phyloP scores from a whole-genome alignment of 2,888 invertebrate genomes.

The Amphipoea lucens region DNA sequence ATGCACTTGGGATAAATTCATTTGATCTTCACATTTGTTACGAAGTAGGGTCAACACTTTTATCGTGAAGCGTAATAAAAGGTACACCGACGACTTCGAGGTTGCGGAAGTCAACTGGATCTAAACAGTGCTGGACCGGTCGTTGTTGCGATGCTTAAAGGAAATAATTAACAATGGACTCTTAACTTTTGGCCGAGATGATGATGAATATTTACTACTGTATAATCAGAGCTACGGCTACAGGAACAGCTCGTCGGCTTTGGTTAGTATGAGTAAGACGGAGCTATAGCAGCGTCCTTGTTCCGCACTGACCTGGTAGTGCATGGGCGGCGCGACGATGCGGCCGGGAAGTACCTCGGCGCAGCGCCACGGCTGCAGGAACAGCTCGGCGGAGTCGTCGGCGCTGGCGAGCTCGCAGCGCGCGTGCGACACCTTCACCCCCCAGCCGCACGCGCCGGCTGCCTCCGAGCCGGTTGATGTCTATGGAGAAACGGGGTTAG shows the following conservation, averaged over 20 bases:
- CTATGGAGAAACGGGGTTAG: slow-evolving; percentile 60
- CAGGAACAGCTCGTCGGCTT: background rate
- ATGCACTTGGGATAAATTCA: background rate
- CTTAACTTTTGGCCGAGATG: background rate
- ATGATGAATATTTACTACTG: background rate
- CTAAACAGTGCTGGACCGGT: background rate
- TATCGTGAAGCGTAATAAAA: background rate
- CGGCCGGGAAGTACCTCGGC: slow-evolving; percentile 83
- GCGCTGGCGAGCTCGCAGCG: slow-evolving; percentile 81
- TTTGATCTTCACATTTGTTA: background rate
- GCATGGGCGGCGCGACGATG: slow-evolving; percentile 81
- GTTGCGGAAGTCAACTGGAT: too few relatives aligned
- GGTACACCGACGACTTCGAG: background rate
- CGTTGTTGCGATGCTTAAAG: background rate
- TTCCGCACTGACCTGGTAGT: slow-evolving; percentile 77
- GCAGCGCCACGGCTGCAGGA: slow-evolving; percentile 86
- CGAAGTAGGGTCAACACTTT: background rate
- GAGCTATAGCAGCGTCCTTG: background rate
- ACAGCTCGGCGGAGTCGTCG: slow-evolving; percentile 76
- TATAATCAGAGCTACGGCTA: background rate
- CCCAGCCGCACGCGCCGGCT: slow-evolving; percentile 83
- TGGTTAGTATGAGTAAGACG: background rate
- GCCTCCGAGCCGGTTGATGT: slow-evolving; percentile 80
- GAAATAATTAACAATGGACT: background rate
- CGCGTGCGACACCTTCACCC: slow-evolving; percentile 82